Evolutionary conservation across 2,797 vertebrate species (phyloP), one percentile per base, ranked within the genome.

Genomic region (Echeneis naucrates): DNA sequence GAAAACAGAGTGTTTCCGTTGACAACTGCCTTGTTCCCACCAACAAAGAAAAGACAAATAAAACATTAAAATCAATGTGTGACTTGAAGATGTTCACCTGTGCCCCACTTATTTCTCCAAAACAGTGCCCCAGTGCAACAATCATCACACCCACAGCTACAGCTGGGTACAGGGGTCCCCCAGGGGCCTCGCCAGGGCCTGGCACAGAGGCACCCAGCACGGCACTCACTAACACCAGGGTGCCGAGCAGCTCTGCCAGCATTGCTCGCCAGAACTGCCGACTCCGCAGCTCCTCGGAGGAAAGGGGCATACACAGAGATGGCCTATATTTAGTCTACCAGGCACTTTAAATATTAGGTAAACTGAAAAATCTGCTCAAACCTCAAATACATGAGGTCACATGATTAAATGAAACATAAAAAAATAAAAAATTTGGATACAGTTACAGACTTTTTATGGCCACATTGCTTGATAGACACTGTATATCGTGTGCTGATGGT

Each of bases 61-160:
- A 21, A 1, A 70, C 37, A 1, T 21, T n/a, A n/a, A 63, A 68
- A 44, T 11, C 0, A 56, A 3, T 4, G 8, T 35, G 26, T 57
- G 17, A 35, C 27, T 42, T 24, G 17, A 3, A 24, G 35, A 54
- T 10, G 4, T 88, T 95, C 78, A 95, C 93, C 91, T 97, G 95
- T 14, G 95, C 92, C 0, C 93, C 93, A 17, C 93, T 95, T 80
- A 95, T 93, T 75, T 96, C 94, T 83, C 95, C 92, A 61, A 96
- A 96, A 87, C 92, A 92, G 75, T 93, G 91, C 45, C 84, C 85
- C 68, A 96, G 81, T 7, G 81, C 89, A 24, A 94, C 89, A 4
- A 95, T 87, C n/a, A 80, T 91, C 87, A 94, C 90, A 1, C 95
- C 95, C 51, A 92, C 93, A 0, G 94, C 95, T 78, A 96, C 81